Conservation (phyloP, 2,113 vertebrate species). For the Paramisgurnus dabryanus region DNA sequence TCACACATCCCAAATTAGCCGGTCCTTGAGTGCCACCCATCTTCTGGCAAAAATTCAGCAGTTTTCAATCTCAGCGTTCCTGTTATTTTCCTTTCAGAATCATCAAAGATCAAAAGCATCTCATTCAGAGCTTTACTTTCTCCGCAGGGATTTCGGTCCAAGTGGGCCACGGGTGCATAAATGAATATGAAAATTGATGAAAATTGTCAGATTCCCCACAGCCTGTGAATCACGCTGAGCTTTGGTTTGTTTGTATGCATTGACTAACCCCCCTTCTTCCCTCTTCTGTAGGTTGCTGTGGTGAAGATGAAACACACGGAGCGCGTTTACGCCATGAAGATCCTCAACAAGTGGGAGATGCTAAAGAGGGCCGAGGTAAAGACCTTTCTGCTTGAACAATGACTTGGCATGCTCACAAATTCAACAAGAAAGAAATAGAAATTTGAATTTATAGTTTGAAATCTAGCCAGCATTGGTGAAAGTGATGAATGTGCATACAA, state of each 20-base stretch:
- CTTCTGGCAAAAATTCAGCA: background rate
- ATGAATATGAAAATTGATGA: slow-evolving; percentile 43
- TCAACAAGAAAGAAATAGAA: too few relatives aligned
- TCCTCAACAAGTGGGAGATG: slow-evolving; percentile 99
- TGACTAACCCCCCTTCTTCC: background rate
- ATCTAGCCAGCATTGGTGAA: too few relatives aligned
- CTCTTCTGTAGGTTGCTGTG: slow-evolving; percentile 82
- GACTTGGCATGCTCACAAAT: background rate
- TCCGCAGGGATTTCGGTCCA: slow-evolving; percentile 8
- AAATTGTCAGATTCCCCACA: background rate
- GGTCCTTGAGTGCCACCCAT: background rate
- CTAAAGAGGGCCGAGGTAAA: slow-evolving; percentile 94
- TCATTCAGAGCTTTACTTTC: slow-evolving; percentile 36
- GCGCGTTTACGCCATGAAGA: slow-evolving; percentile 97
- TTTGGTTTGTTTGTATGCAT: slow-evolving; percentile 26
- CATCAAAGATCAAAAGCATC: slow-evolving; percentile 30
- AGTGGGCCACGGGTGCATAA: slow-evolving; percentile 45
- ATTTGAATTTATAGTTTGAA: too few relatives aligned
- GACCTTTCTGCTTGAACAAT: background rate
- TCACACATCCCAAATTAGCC: slow-evolving; percentile 13
- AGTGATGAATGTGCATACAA: too few relatives aligned
- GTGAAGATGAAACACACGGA: slow-evolving; percentile 98
- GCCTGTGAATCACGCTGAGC: slow-evolving; percentile 10
- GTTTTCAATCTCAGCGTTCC: background rate
- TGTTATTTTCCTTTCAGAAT: background rate